Conservation (phyloP, 2,113 vertebrate genomes). For the Lasiurus borealis region DNA sequence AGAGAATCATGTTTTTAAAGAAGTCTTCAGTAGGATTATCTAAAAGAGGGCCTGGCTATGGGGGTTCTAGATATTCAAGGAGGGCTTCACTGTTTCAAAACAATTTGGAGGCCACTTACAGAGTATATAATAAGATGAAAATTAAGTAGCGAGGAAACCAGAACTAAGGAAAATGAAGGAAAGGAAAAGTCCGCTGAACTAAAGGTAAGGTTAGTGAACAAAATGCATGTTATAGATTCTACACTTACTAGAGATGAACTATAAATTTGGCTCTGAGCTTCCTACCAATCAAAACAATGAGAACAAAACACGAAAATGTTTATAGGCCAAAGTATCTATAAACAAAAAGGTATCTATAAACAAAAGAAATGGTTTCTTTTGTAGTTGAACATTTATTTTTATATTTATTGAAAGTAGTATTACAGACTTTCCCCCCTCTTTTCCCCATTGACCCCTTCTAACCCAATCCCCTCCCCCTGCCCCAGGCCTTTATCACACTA, state of each 20-base stretch:
- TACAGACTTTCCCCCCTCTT: no score
- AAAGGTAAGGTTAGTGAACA: neutral
- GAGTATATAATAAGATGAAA: neutral
- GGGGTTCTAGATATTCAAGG: neutral
- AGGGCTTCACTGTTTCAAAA: neutral
- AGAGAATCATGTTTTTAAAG: neutral
- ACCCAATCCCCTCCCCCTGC: no score
- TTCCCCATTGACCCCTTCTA: no score
- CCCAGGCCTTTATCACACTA: no score
- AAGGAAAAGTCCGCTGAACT: neutral
- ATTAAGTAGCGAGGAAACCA: neutral
- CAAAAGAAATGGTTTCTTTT: no score
- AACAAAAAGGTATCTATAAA: neutral
- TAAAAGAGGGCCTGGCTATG: neutral
- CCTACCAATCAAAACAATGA: slow-evolving; percentile 2
- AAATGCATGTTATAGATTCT: neutral
- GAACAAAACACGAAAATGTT: neutral
- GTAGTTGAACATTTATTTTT: no score
- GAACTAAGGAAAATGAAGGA: neutral
- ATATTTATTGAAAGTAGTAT: no score
- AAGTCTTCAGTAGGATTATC: neutral
- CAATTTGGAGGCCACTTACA: neutral
- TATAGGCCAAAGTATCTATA: neutral
- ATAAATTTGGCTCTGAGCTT: neutral
- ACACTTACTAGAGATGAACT: neutral